Conservation (phyloP, 2,797 vertebrate genomes). For the Coluber constrictor region DNA sequence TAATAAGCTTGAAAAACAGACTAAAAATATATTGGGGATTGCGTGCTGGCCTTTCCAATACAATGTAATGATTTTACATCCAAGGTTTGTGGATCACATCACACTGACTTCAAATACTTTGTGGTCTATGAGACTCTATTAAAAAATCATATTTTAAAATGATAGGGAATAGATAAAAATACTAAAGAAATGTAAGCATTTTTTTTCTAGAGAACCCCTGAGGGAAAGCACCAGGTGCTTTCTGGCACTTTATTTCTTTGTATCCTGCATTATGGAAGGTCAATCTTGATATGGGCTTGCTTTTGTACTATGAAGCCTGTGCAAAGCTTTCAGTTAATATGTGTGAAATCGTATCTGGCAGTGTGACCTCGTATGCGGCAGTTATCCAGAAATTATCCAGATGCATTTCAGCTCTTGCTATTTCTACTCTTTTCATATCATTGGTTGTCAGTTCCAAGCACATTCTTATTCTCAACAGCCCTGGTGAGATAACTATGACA, state of each 20-base stretch:
- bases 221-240: not conserved
- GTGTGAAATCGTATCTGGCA: constrained; percentile 28
- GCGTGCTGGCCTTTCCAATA: not conserved
- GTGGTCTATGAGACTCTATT: not conserved
- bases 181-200: not conserved
- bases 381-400: constrained; percentile 33
- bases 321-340: constrained; percentile 27
- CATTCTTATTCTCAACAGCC: constrained; percentile 53
- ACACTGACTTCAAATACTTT: not conserved
- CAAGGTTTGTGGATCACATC: not conserved
- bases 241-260: not conserved
- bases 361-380: constrained; percentile 22
- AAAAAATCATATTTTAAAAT: not conserved
- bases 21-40: not conserved
- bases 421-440: constrained; percentile 56
- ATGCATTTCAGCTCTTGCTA: constrained; percentile 50
- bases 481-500: constrained; percentile 60
- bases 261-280: not conserved
- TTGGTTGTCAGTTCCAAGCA: constrained; percentile 63
- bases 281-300: not conserved
- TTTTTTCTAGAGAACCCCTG: not conserved
- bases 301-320: not conserved
- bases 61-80: not conserved
- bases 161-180: not conserved
- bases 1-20: not conserved